Base-by-base conservation (phyloP, 2,888 invertebrate species). In the Drosophila fulvimacula region DNA sequence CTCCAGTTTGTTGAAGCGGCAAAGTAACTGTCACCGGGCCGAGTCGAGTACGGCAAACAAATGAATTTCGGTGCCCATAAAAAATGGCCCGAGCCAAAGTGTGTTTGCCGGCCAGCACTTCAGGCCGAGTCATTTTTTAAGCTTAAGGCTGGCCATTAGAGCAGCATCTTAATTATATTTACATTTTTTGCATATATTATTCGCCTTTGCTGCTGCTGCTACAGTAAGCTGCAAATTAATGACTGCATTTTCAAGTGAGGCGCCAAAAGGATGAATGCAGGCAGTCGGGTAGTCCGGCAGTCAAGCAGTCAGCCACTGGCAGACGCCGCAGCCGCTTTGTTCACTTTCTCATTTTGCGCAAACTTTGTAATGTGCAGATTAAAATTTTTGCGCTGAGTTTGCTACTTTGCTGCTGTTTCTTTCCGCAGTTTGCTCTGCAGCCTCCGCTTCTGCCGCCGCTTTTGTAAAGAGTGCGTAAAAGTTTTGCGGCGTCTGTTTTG, bases 341-440 rank as follows among this genome's bases (percentile, higher is more conserved):
- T 74, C 71, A 65, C 59, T 71, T 76, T 70, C 70, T 69, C 62
- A 62, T 77, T 69, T 52, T 53, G 60, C 24, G 38, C 46, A 52
- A 88, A 85, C 77, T 85, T 81, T 81, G 69, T 81, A 82, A 88
- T 88, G 80, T 77, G 73, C 78, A 81, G 77, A 85, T 85, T 88
- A 88, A 82, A 76, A 75, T 76, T 80, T 76, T 83, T 80, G 62
- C 73, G 82, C 81, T 71, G 79, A 85, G 70, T 78, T 73, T 80
- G 81, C 77, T 58, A 79, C 74, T 81, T 82, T 69, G 58, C 49
- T 48, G 48, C 46, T 36, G 36, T 19, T 21, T 36, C 44, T 46
- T 38, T 15, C 24, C n/a, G 10, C 41, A 48, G 42, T 32, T 15
- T 56, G 11, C 10, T 17, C 48, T 10, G 13, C 21, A 36, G 13